Percentiles rank a stretch among this genome's conserved stretches.
phyloP scores from a whole-genome alignment of 2,113 vertebrate species.

The Labeo rohita region DNA sequence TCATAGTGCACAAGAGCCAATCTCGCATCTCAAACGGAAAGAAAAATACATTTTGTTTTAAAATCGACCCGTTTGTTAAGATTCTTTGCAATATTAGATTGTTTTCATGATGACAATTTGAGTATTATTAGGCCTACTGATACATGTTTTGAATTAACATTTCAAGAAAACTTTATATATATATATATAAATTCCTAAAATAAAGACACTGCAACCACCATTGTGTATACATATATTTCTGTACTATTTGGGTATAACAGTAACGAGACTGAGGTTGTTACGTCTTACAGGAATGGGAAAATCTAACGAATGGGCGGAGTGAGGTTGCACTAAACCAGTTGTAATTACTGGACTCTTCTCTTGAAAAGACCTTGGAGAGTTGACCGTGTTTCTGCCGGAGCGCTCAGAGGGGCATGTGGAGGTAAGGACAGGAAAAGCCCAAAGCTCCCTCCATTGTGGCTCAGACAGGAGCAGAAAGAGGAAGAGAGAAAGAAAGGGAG shows the following conservation, averaged over 20 bases:
- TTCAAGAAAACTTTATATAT: too few relatives aligned
- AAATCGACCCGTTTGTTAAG: neutral
- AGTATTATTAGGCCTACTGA: neutral
- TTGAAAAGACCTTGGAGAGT: neutral
- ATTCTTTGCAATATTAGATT: neutral
- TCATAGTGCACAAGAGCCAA: neutral
- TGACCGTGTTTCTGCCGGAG: neutral
- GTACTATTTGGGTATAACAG: neutral
- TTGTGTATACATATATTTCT: neutral
- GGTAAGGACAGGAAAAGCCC: neutral
- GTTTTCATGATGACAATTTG: neutral
- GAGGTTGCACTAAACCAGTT: neutral
- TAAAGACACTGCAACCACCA: neutral
- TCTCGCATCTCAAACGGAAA: neutral
- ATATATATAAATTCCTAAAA: neutral
- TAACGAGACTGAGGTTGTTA: neutral
- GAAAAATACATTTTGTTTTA: neutral
- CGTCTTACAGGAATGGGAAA: neutral
- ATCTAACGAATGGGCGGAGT: neutral
- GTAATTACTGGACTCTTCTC: neutral
- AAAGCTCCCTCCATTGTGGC: conserved; percentile 31
- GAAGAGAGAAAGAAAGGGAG: neutral
- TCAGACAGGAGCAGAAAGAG: neutral
- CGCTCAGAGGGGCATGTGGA: neutral
- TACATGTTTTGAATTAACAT: too few relatives aligned